Conservation (phyloP, 2,888 invertebrate species). For the Agonopterix arenella region DNA sequence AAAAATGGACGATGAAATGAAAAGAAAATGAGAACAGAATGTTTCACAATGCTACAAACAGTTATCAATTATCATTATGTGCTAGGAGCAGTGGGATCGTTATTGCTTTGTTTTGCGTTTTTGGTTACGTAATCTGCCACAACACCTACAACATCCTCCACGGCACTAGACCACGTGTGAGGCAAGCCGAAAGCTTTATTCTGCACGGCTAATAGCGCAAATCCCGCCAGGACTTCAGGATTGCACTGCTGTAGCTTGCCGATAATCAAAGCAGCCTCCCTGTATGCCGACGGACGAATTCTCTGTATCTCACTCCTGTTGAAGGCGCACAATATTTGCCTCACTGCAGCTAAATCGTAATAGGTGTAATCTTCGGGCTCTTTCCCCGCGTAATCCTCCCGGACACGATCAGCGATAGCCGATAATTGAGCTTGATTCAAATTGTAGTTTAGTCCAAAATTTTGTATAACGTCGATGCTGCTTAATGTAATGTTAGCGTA, state of each 20-base stretch:
- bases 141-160: conserved; percentile 48
- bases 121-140: conserved; percentile 52
- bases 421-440: conserved; percentile 53
- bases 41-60: no score
- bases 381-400: conserved; percentile 70
- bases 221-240: conserved; percentile 53
- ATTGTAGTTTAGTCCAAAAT: conserved; percentile 71
- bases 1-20: no score
- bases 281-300: conserved; percentile 73
- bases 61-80: no score
- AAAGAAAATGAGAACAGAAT: no score
- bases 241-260: conserved; percentile 63
- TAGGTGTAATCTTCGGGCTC: conserved; percentile 73
- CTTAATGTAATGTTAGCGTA: conserved; percentile 69
- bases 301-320: conserved; percentile 67
- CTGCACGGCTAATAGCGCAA: conserved; percentile 61
- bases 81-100: no score
- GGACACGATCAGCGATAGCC: conserved; percentile 68
- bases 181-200: conserved; percentile 60
- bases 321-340: conserved; percentile 76
- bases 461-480: conserved; percentile 70
- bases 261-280: conserved; percentile 58
- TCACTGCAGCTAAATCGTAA: conserved; percentile 71
- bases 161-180: conserved; percentile 48
- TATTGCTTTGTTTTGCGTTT: background rate